Evolutionary conservation across 2,888 invertebrate genomes (phyloP), one percentile per base, ranked within the genome.

Genomic region (Cenopis cana): DNA sequence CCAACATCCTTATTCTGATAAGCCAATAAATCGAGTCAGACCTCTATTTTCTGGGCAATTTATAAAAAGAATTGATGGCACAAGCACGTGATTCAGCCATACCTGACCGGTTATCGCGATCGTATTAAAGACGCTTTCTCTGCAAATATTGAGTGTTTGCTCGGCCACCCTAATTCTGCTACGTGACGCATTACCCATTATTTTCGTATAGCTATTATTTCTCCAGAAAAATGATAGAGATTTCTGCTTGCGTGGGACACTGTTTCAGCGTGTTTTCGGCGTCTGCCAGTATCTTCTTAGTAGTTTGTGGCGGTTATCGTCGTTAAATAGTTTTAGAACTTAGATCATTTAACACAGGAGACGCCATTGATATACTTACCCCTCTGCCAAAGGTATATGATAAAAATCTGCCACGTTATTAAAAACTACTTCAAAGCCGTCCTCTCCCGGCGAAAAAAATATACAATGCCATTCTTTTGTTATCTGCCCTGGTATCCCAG

Each of bases 61-160:
- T 46, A 60, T n/a, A 11, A 6, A 49, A 46, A 33, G 0, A 49
- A 18, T 17, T 38, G 62, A 52, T 62, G 36, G 36, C 62, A 50
- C 62, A 38, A 2, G 17, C 20, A 20, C 49, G 50, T 81, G 80
- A 80, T 74, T 75, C 73, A 70, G 75, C 68, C 72, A 73, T 74
- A 81, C 79, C 84, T 86, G 82, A 80, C 82, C 79, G 75, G 76
- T 67, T 78, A 78, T 79, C 78, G 76, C 74, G 75, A 78, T 81
- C 84, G 82, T 84, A 85, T 85, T 87, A 84, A 76, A 76, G 64
- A 71, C 76, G 76, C 81, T 81, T 38, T 79, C 84, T 85, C 76
- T 68, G 80, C 85, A 89, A 89, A 89, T 88, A 89, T 86, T 85
- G 83, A 74, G 73, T 85, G 84, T 89, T 89, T 87, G 80, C 80